Evolutionary conservation across 2,113 vertebrate genomes (phyloP), one percentile per base, ranked within the genome.

Genomic region (Eurystomus gularis): DNA sequence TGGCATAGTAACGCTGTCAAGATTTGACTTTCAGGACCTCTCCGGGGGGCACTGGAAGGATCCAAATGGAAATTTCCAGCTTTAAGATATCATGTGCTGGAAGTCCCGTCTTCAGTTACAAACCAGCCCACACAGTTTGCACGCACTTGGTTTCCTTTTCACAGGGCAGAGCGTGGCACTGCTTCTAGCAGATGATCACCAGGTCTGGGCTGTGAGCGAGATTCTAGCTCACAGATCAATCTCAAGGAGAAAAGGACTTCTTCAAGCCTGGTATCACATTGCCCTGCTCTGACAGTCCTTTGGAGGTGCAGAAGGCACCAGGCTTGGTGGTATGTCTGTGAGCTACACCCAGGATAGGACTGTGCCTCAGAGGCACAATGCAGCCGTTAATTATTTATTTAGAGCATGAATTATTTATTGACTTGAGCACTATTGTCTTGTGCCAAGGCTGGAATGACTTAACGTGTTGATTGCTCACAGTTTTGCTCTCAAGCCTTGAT

Each of bases 351-450:
- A 46, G 42, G n/a, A 46, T 8, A 80, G n/a, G 17, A 29, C 66
- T 95, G 40, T 62, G 29, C 29, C n/a, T 92, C 69, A 88, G 62
- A 94, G 55, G 37, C 37, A 35, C 83, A 84, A 21, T 57, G 46
- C 25, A 84, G n/a, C 48, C 39, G 65, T 95, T 71, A 92, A 94
- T 92, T 88, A 88, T 90, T 96, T 84, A 83, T 77, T 88, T 82
- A 6, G 18, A 81, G 61, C 52, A 92, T 92, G n/a, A 88, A 81
- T 92, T 94, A 92, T 92, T 94, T 90, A 37, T 86, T 73, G 25
- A 80, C 66, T 77, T 49, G 54, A 88, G 66, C 21, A 17, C 58
- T 69, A 25, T 68, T 96, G 82, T 86, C 48, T 94, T 92, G 76
- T 96, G 72, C 66, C 93, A 94, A 90, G 72, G 29, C 55, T 92